Evolutionary conservation across 2,888 invertebrate genomes (phyloP).

Genomic region (Caenorhabditis sp.): DNA sequence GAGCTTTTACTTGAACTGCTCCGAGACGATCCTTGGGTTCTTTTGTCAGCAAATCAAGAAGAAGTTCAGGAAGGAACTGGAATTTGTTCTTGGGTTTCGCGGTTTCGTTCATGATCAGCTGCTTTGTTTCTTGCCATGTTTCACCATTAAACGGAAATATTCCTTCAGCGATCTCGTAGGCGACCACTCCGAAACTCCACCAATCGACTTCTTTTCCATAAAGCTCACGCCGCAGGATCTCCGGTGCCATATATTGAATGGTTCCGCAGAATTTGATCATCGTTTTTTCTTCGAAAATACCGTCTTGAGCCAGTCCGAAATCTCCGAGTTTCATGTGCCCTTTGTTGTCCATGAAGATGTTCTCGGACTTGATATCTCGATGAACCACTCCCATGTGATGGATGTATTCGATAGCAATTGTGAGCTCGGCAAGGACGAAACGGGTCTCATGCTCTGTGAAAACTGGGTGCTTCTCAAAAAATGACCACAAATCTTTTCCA

Average conservation of each 20-base stretch:
- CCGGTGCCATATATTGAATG: slow-evolving; percentile 93
- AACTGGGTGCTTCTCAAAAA: slow-evolving; percentile 97
- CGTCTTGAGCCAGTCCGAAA: slow-evolving; percentile 98
- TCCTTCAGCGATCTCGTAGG: slow-evolving; percentile 96
- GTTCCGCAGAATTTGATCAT: slow-evolving; percentile 99
- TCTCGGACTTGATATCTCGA: slow-evolving; percentile 97
- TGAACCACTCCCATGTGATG: slow-evolving; percentile 93
- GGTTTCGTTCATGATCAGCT: slow-evolving; percentile 96
- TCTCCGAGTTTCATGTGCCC: slow-evolving; percentile 99
- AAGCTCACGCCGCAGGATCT: slow-evolving; percentile 94
- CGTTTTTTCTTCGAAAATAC: slow-evolving; percentile 85
- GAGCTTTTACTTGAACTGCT: slow-evolving; percentile 86
- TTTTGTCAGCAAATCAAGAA: slow-evolving; percentile 84
- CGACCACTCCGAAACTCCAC: slow-evolving; percentile 98
- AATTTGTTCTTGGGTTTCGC: slow-evolving; percentile 95
- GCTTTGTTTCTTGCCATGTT: slow-evolving; percentile 97
- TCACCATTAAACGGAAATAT: slow-evolving; percentile 98
- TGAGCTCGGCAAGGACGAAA: slow-evolving; percentile 97
- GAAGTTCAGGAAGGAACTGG: slow-evolving; percentile 93
- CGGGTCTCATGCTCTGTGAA: slow-evolving; percentile 98
- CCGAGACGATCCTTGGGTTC: slow-evolving; percentile 90
- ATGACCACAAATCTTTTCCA: slow-evolving; percentile 99
- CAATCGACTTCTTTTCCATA: slow-evolving; percentile 99
- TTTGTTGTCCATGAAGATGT: slow-evolving; percentile 95
- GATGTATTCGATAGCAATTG: slow-evolving; percentile 96